Percentiles rank a stretch among this genome's conserved stretches.
Conservation (phyloP, 2,113 vertebrate species). For the Mobula birostris region DNA sequence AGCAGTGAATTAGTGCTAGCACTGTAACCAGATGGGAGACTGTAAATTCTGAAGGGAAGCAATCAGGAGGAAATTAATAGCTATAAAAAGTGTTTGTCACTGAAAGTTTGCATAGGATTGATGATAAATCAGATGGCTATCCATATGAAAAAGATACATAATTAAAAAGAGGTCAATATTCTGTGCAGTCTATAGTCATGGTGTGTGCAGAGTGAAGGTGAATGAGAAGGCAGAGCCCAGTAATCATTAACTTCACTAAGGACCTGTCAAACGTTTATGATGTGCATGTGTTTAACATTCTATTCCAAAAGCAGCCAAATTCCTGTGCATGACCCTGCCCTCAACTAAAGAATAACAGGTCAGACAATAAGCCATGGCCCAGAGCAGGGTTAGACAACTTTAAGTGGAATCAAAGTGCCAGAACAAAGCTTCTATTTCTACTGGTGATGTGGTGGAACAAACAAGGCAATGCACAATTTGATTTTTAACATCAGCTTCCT, state of each 20-base stretch:
- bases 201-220: too few species aligned
- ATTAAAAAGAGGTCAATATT: not conserved
- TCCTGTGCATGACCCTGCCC: not conserved
- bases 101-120: not conserved
- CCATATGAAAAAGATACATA: not conserved
- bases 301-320: too few species aligned
- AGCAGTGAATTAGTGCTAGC: not conserved
- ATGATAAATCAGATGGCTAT: not conserved
- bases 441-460: not conserved
- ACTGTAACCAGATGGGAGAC: not conserved
- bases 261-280: too few species aligned
- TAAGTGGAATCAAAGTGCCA: not conserved
- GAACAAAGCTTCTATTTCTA: not conserved
- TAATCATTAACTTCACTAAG: too few species aligned
- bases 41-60: not conserved
- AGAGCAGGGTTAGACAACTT: not conserved
- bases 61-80: not conserved
- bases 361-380: not conserved
- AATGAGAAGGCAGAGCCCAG: too few species aligned
- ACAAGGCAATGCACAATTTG: not conserved
- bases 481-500: not conserved
- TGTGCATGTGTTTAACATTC: too few species aligned
- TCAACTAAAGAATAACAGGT: not conserved
- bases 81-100: not conserved
- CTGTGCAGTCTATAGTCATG: not conserved